Evolutionary conservation across 1,140 invertebrate species (phyloP).

Genomic region (Eurytemora carolleeae): DNA sequence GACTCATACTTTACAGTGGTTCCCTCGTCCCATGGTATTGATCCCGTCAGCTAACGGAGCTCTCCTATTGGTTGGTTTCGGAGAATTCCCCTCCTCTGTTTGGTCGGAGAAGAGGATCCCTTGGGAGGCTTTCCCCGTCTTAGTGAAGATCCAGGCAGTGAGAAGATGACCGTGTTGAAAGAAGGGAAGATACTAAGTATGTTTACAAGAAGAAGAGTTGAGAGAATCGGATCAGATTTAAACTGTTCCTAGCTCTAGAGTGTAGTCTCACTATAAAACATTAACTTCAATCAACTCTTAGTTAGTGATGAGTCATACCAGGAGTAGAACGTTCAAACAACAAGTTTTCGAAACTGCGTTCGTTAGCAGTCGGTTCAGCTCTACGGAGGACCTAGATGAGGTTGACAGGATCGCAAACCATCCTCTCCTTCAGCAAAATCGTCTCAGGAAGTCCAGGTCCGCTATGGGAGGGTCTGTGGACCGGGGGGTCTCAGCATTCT

Average conservation of each 20-base stretch:
- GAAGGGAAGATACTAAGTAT: too few relatives aligned
- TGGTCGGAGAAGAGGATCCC: not conserved
- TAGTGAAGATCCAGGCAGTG: too few relatives aligned
- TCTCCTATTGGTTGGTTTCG: not conserved
- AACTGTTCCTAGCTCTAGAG: too few relatives aligned
- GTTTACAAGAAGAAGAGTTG: too few relatives aligned
- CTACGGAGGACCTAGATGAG: slow-evolving; percentile 9
- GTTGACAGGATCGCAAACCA: slow-evolving; percentile 14
- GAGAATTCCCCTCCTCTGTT: not conserved
- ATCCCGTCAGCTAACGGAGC: not conserved
- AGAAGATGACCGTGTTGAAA: too few relatives aligned
- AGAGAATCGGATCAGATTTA: too few relatives aligned
- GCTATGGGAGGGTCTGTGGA: not conserved
- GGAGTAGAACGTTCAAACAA: slow-evolving; percentile 5
- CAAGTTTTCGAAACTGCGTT: slow-evolving; percentile 13
- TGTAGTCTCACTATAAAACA: too few relatives aligned
- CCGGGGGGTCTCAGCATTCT: not conserved
- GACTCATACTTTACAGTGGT: not conserved
- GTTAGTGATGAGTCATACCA: slow-evolving; percentile 4
- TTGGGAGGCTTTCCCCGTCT: not conserved
- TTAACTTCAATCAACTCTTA: too few relatives aligned
- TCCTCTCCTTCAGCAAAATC: slow-evolving; percentile 6
- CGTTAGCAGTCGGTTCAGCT: not conserved
- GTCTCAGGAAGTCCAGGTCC: not conserved
- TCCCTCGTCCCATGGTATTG: not conserved